Evolutionary conservation across 2,888 invertebrate genomes (phyloP).

Genomic region (Acanthosepion lycidas): DNA sequence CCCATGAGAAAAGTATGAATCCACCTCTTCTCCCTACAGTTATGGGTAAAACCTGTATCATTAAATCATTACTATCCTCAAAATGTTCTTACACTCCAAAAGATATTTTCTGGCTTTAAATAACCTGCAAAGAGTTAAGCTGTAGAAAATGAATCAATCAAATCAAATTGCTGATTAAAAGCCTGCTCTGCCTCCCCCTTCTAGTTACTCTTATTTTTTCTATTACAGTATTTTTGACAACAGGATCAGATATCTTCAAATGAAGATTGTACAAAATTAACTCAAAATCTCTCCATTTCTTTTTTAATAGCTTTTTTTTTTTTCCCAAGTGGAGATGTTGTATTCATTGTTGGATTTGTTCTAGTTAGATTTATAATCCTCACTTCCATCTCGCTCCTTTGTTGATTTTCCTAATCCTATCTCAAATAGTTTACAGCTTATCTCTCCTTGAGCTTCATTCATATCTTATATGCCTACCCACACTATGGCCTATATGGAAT

Average conservation of each 20-base stretch:
- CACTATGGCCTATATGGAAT: not conserved
- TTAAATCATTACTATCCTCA: no score
- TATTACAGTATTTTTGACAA: no score
- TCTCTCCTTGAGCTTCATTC: not conserved
- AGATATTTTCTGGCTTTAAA: no score
- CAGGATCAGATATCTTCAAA: not conserved
- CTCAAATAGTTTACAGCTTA: not conserved
- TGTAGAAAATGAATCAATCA: no score
- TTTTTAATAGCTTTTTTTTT: not conserved
- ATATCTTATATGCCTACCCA: not conserved
- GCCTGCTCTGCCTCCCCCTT: no score
- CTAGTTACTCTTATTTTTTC: no score
- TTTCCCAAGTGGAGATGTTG: not conserved
- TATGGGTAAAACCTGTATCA: no score
- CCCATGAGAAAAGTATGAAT: no score
- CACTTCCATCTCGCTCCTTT: not conserved
- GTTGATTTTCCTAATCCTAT: not conserved
- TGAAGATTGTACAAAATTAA: not conserved
- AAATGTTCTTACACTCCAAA: no score
- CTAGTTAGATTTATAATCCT: not conserved
- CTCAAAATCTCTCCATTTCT: not conserved
- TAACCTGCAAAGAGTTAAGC: no score
- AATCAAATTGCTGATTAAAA: no score
- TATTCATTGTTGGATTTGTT: not conserved
- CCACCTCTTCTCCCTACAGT: no score